phyloP scores from a whole-genome alignment of 2,888 invertebrate genomes.

The Metacarcinus magister region DNA sequence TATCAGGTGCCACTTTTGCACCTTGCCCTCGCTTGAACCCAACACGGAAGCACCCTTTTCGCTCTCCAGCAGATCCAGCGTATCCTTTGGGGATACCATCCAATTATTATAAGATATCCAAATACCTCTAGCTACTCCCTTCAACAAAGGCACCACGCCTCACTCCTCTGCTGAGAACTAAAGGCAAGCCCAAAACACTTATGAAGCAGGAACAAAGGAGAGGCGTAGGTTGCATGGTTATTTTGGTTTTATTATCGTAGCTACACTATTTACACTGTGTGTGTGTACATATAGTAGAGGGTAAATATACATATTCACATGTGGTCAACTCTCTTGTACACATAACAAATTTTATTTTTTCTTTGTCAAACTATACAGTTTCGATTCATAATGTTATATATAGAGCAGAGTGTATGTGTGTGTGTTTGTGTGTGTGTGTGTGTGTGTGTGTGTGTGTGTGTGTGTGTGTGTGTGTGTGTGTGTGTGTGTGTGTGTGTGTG shows the following conservation, averaged over 20 bases:
- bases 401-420: background rate
- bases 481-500: too few relatives aligned
- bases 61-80: constrained; percentile 59
- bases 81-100: constrained; percentile 46
- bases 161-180: background rate
- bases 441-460: background rate
- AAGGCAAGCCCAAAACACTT: background rate
- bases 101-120: background rate
- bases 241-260: background rate
- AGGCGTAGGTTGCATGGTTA: background rate
- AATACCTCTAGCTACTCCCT: background rate
- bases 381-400: background rate
- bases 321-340: background rate
- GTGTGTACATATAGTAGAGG: background rate
- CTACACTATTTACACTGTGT: background rate
- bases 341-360: background rate
- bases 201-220: background rate
- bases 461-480: background rate
- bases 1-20: constrained; percentile 80
- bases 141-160: background rate
- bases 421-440: too few relatives aligned
- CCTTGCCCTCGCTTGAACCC: constrained; percentile 75
- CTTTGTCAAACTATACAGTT: background rate
- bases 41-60: background rate
- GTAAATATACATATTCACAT: background rate